These are phyloP conservation scores for Gastrophryne carolinensis DNA, from an alignment of 2,797 vertebrate genomes.

Conservation along the genomic window DNA sequence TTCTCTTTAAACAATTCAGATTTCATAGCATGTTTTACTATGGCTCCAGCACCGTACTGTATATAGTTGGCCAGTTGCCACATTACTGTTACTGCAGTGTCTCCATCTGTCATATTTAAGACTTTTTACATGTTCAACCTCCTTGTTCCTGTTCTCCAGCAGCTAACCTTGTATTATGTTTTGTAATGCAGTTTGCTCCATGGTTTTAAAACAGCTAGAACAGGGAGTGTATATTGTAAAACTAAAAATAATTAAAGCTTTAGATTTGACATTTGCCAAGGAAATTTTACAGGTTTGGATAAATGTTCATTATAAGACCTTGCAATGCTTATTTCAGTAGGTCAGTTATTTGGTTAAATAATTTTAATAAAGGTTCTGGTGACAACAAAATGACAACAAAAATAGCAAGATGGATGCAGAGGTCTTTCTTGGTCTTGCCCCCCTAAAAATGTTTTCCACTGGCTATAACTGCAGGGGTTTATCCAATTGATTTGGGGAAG, in stretches of 20 bases:
- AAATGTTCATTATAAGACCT: too few species aligned
- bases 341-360: too few species aligned
- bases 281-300: too few species aligned
- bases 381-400: too few species aligned
- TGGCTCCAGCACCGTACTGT: slow-evolving; percentile 6
- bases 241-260: background rate
- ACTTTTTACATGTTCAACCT: slow-evolving; percentile 7
- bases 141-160: slow-evolving; percentile 14
- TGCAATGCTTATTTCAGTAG: too few species aligned
- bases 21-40: background rate
- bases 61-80: slow-evolving; percentile 27
- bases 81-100: background rate
- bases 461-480: too few species aligned
- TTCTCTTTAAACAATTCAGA: background rate
- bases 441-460: too few species aligned
- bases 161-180: slow-evolving; percentile 15
- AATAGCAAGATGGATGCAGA: too few species aligned
- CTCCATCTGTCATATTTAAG: slow-evolving; percentile 10
- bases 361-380: too few species aligned
- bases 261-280: too few species aligned
- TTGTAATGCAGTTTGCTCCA: slow-evolving; percentile 1
- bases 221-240: background rate
- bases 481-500: too few species aligned
- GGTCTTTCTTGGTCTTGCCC: too few species aligned
- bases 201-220: background rate